Base-by-base conservation (phyloP, 2,113 vertebrate genomes). In the Chionis minor region DNA sequence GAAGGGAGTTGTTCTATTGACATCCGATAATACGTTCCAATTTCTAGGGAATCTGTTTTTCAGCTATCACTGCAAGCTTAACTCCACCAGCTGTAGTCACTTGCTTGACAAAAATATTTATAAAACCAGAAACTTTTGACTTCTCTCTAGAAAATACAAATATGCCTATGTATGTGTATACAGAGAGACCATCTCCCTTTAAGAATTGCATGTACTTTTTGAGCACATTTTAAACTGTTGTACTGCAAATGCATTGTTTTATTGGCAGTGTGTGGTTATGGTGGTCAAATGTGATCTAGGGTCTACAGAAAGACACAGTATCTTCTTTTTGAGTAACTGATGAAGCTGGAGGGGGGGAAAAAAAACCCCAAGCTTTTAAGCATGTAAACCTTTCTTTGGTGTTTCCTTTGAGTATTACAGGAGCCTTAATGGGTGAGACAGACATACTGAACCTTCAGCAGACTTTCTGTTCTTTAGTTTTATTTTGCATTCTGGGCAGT, bases 401-500 rank as follows among this genome's bases (percentile, higher is more conserved):
- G 6, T 17, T 27, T 11, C 52, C 44, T 70, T 55, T 9, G 7
- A 28, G 17, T 74, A 23, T 75, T 85, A 35, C 8, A n/a, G 66
- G 51, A 91, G 10, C n/a, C 33, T 74, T 81, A 80, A 42, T 63
- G 63, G 42, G 38, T 27, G 35, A 81, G 77, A 49, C 38, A 73
- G 58, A 56, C 13, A 14, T 20, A 20, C 66, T 88, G 72, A 44
- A 71, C 58, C 47, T 89, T 82, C 52, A 88, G 44, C 61, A 95
- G 72, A 51, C 86, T 96, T 96, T 92, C 72, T 94, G 33, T 93
- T 90, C 51, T 95, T 92, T 35, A 56, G 65, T 81, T 97, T 93
- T 95, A 78, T 95, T 97, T 97, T 96, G 61, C 56, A n/a, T 97
- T 90, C 73, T 92, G 73, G 62, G 61, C 80, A 87, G 5, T 82